A percentile compares a stretch with the other conserved stretches of the same genome.
phyloP scores from a whole-genome alignment of 2,888 invertebrate genomes.

The Caenorhabditis sp. region DNA sequence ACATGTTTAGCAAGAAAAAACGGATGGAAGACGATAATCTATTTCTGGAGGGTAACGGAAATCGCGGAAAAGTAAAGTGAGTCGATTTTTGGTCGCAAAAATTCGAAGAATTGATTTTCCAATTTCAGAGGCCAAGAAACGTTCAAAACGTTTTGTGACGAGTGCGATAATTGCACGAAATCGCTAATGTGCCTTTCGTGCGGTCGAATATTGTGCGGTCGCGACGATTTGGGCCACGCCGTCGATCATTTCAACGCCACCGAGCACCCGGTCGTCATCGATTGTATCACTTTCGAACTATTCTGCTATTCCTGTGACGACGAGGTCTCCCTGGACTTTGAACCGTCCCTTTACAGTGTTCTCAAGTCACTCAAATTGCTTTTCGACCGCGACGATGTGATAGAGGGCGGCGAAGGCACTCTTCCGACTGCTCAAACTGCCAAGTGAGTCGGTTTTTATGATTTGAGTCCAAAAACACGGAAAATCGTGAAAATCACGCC shows the following conservation, averaged over 20 bases:
- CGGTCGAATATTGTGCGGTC: constrained; percentile 86
- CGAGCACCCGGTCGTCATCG: constrained; percentile 86
- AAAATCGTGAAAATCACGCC: too few relatives aligned
- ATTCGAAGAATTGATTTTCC: background rate
- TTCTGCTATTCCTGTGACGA: constrained; percentile 89
- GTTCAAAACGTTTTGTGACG: constrained; percentile 55
- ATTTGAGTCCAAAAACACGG: too few relatives aligned
- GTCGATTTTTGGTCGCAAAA: background rate
- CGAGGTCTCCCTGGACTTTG: constrained; percentile 82
- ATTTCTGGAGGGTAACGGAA: constrained; percentile 38
- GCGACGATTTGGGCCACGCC: constrained; percentile 86
- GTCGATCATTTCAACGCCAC: constrained; percentile 84
- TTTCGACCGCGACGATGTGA: constrained; percentile 48
- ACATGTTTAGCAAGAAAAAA: constrained; percentile 45
- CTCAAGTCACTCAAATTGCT: constrained; percentile 81
- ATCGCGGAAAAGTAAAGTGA: constrained; percentile 29
- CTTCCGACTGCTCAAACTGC: background rate
- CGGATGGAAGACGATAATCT: constrained; percentile 23
- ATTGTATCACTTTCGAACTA: constrained; percentile 86
- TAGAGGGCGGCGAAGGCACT: constrained; percentile 31
- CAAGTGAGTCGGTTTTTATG: constrained; percentile 4
- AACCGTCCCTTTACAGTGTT: constrained; percentile 79
- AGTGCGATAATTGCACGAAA: constrained; percentile 57
- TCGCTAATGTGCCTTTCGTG: constrained; percentile 87
- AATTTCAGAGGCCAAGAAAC: constrained; percentile 28